Conservation (phyloP, 64 coral and sea anemone genomes). For the Actinia equina region DNA sequence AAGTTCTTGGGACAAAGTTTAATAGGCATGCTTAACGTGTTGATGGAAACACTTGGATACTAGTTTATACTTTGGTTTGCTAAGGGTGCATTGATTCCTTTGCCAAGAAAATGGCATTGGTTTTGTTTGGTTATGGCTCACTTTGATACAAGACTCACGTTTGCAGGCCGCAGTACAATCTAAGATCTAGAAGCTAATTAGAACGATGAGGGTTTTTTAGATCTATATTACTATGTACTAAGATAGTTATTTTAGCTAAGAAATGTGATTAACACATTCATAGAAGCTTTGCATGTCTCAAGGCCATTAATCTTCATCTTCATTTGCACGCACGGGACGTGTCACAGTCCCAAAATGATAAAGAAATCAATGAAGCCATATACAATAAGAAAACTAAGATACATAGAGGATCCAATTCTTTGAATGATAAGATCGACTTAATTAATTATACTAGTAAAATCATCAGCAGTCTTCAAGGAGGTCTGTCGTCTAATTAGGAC, state of each 20-base stretch:
- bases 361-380: conserved; percentile 8
- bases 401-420: not conserved
- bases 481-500: conserved; percentile 35
- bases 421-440: conserved; percentile 15
- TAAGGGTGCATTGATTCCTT: not conserved
- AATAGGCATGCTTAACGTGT: conserved; percentile 3
- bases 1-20: not conserved
- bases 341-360: not conserved
- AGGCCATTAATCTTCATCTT: not conserved
- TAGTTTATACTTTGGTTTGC: not conserved
- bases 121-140: not conserved
- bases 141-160: too few relatives aligned
- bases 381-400: not conserved
- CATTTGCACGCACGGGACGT: not conserved
- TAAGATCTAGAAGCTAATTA: too few relatives aligned
- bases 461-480: conserved; percentile 50
- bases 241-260: conserved; percentile 3
- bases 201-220: not conserved
- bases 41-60: not conserved
- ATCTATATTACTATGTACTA: not conserved
- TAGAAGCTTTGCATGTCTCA: not conserved
- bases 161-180: too few relatives aligned
- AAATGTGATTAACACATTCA: conserved; percentile 2
- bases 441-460: conserved; percentile 6
- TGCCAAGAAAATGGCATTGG: not conserved